Conservation (phyloP, 2,797 vertebrate species). For the Falco columbarius region DNA sequence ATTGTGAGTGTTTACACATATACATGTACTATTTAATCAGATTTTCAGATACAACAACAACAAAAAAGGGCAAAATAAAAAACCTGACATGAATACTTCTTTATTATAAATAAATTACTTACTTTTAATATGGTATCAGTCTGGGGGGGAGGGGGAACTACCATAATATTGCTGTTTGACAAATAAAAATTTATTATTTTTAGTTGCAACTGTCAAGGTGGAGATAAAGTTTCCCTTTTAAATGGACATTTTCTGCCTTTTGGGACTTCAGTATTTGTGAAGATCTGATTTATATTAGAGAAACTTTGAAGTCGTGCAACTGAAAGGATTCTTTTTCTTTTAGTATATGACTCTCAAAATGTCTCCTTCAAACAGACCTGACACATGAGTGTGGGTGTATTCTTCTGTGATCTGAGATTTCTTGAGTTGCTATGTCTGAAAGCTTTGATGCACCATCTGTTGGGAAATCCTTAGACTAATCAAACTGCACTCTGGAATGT, state of each 20-base stretch:
- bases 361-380: background rate
- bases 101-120: background rate
- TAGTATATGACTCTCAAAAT: background rate
- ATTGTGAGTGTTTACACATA: background rate
- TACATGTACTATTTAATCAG: background rate
- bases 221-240: background rate
- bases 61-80: no score
- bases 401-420: background rate
- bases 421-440: background rate
- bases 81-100: background rate
- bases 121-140: background rate
- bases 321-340: background rate
- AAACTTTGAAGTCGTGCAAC: background rate
- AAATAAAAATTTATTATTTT: background rate
- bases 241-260: background rate
- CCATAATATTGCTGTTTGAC: background rate
- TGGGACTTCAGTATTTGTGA: background rate
- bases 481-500: background rate
- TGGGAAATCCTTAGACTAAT: background rate
- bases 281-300: background rate
- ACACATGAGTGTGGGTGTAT: background rate
- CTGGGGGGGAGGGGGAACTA: no score
- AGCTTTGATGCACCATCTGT: background rate
- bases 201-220: background rate
- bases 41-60: background rate